phyloP scores from a whole-genome alignment of 1,140 invertebrate genomes.

The Gryon sp. region DNA sequence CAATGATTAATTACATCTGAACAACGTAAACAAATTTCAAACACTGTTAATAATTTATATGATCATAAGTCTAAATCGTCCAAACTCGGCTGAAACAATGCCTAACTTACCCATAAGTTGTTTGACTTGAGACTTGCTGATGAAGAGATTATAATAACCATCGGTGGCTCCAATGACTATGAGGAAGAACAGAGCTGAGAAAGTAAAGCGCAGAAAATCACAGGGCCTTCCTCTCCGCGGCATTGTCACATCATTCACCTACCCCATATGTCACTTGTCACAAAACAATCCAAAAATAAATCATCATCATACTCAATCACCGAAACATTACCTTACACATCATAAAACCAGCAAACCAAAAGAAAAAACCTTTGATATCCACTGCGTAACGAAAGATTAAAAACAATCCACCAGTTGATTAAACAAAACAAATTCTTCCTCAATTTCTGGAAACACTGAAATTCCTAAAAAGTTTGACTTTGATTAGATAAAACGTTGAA shows the following conservation, averaged over 20 bases:
- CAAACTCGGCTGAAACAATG: background rate
- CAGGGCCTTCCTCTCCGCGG: conserved; percentile 70
- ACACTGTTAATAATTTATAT: too few relatives aligned
- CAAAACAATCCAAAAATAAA: conserved; percentile 36
- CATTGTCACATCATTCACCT: conserved; percentile 75
- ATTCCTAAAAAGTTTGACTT: too few relatives aligned
- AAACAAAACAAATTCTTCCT: background rate
- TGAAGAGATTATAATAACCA: conserved; percentile 87
- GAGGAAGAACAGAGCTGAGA: conserved; percentile 68
- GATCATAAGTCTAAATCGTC: background rate
- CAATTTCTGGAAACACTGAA: too few relatives aligned
- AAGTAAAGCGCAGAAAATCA: conserved; percentile 68
- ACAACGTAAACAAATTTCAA: too few relatives aligned
- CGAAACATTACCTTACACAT: conserved; percentile 34
- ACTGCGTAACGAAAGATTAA: too few relatives aligned
- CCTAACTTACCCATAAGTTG: conserved; percentile 85
- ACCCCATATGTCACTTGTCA: conserved; percentile 62
- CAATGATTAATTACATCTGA: too few relatives aligned
- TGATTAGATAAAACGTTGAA: too few relatives aligned
- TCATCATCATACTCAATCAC: conserved; percentile 44
- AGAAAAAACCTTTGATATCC: too few relatives aligned
- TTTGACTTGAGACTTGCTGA: conserved; percentile 87
- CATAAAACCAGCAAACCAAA: conserved; percentile 9
- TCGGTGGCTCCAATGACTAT: conserved; percentile 69
- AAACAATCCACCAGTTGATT: too few relatives aligned